phyloP scores from a whole-genome alignment of 2,888 invertebrate species.

The Epinotia bilunana region DNA sequence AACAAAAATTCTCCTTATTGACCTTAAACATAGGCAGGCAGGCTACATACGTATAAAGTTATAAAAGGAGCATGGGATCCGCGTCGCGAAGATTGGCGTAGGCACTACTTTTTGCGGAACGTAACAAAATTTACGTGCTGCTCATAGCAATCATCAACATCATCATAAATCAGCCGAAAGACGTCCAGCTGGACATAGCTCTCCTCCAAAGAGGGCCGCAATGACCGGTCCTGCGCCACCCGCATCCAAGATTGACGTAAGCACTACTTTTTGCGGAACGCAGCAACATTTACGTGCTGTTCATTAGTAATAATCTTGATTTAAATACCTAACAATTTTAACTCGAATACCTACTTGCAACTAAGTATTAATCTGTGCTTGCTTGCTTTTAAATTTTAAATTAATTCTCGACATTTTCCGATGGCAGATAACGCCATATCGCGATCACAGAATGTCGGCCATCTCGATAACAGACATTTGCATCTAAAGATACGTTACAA shows the following conservation, averaged over 20 bases:
- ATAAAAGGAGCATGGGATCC: too few species aligned
- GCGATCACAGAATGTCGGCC: background rate
- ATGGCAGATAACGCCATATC: conserved; percentile 50
- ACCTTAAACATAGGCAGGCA: too few species aligned
- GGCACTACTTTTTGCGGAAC: too few species aligned
- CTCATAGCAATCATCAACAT: background rate
- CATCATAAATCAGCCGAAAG: too few species aligned
- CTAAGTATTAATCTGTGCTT: background rate
- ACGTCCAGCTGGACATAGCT: too few species aligned
- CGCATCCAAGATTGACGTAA: background rate
- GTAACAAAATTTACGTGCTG: background rate
- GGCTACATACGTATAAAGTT: too few species aligned
- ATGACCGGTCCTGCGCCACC: too few species aligned
- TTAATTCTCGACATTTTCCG: conserved; percentile 69
- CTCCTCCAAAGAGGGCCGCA: too few species aligned
- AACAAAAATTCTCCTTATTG: too few species aligned
- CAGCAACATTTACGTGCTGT: background rate
- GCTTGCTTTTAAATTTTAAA: background rate
- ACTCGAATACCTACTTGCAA: background rate
- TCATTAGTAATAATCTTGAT: background rate
- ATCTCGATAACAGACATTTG: conserved; percentile 31
- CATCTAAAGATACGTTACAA: conserved; percentile 33
- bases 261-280: background rate
- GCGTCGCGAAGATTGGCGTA: too few species aligned
- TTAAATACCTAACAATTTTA: background rate